Evolutionary conservation across 2,888 invertebrate genomes (phyloP).

Genomic region (Melanophora roralis): DNA sequence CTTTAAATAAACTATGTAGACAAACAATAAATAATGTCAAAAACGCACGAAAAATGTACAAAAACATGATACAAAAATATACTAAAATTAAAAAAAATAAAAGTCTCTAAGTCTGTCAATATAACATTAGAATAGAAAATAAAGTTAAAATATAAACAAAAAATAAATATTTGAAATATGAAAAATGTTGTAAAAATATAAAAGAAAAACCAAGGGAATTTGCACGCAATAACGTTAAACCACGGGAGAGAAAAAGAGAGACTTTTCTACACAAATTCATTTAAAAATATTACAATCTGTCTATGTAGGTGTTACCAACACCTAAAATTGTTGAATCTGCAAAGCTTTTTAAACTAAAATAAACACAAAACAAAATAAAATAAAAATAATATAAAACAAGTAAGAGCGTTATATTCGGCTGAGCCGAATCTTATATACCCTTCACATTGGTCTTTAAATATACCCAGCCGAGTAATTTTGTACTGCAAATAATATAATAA

Average conservation of each 20-base stretch:
- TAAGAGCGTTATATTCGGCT: too few relatives aligned
- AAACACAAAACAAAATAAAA: neutral
- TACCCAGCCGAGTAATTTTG: too few relatives aligned
- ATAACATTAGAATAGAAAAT: neutral
- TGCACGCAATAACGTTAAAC: constrained; percentile 8
- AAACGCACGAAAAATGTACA: neutral
- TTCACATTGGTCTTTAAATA: too few relatives aligned
- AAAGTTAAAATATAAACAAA: neutral
- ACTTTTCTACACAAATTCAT: too few relatives aligned
- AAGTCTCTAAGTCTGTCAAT: neutral
- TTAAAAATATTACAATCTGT: neutral
- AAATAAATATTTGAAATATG: neutral
- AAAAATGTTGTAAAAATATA: constrained; percentile 1
- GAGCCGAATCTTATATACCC: too few relatives aligned
- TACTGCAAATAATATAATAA: too few relatives aligned
- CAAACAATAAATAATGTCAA: constrained; percentile 19
- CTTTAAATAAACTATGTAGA: constrained; percentile 10
- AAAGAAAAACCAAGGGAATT: constrained; percentile 22
- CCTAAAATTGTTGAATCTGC: neutral
- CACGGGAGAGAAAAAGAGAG: neutral
- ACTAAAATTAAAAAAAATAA: neutral
- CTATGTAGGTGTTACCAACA: constrained; percentile 14
- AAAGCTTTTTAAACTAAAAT: too few relatives aligned
- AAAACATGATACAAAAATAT: neutral
- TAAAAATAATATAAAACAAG: neutral